phyloP scores from a whole-genome alignment of 2,113 vertebrate species.

The Sinocyclocheilus rhinocerous region DNA sequence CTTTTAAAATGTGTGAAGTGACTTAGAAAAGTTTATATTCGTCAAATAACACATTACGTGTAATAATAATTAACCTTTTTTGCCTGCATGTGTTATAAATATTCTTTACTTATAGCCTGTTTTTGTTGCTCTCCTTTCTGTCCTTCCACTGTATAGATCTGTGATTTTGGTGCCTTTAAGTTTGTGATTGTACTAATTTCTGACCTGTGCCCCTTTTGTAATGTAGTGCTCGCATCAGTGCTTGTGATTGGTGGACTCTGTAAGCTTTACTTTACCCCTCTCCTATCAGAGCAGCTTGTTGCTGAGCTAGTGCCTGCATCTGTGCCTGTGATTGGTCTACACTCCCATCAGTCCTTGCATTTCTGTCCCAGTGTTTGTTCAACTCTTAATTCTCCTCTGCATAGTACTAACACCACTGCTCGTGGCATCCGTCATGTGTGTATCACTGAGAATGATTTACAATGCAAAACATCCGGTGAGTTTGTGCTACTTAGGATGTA shows the following conservation, averaged over 20 bases:
- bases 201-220: constrained; percentile 38
- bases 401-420: constrained; percentile 9
- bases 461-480: background rate
- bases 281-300: constrained; percentile 73
- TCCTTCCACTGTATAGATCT: constrained; percentile 61
- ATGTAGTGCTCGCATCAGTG: constrained; percentile 68
- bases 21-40: background rate
- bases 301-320: constrained; percentile 64
- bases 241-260: constrained; percentile 65
- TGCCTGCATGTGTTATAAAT: constrained; percentile 61
- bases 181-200: constrained; percentile 46
- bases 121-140: constrained; percentile 58
- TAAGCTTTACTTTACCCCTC: constrained; percentile 79
- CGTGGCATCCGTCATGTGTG: background rate
- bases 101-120: constrained; percentile 57
- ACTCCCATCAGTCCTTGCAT: constrained; percentile 42
- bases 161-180: constrained; percentile 38
- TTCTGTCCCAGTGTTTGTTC: constrained; percentile 1
- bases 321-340: constrained; percentile 63
- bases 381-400: constrained; percentile 22
- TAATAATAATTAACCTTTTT: constrained; percentile 20
- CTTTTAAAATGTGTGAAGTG: background rate
- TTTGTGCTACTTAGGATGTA: background rate
- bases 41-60: background rate
- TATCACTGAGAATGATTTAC: constrained; percentile 5